These are phyloP conservation scores for Poecilia gillii DNA, from an alignment of 2,797 vertebrate species.

Conservation along the genomic window DNA sequence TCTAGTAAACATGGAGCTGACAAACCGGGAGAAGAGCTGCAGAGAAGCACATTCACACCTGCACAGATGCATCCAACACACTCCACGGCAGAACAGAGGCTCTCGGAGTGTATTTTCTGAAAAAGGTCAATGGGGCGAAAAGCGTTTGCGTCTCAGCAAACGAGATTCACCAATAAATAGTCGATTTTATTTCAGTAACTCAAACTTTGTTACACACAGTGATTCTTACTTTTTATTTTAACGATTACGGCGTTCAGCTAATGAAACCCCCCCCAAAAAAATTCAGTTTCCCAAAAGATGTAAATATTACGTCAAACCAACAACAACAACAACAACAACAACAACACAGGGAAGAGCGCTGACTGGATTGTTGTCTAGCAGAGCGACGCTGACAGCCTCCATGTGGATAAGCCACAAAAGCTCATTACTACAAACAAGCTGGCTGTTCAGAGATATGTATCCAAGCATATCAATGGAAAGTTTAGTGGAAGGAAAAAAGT, in stretches of 20 bases:
- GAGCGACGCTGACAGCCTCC: background rate
- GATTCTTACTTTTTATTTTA: background rate
- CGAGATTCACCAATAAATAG: background rate
- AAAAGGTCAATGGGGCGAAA: constrained; percentile 41
- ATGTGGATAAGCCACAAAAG: background rate
- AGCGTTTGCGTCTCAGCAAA: background rate
- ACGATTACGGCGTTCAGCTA: background rate
- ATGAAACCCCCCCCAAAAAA: background rate
- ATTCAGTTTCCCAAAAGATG: background rate
- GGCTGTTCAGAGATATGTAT: background rate
- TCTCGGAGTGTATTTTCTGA: constrained; percentile 65
- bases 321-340: too few relatives aligned
- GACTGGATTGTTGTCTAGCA: background rate
- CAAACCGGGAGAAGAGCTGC: constrained; percentile 48
- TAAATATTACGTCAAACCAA: background rate
- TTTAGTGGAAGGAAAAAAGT: background rate
- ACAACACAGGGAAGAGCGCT: background rate
- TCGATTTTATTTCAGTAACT: constrained; percentile 3
- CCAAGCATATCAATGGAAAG: background rate
- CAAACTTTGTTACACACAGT: background rate
- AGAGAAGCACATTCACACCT: constrained; percentile 16
- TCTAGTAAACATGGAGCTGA: constrained; percentile 38
- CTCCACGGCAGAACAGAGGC: constrained; percentile 68
- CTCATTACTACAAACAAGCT: background rate
- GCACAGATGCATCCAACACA: constrained; percentile 44